Percentiles rank a stretch among this genome's conserved stretches.
phyloP scores from a whole-genome alignment of 2,113 vertebrate species.

The Daphoenositta chrysoptera region DNA sequence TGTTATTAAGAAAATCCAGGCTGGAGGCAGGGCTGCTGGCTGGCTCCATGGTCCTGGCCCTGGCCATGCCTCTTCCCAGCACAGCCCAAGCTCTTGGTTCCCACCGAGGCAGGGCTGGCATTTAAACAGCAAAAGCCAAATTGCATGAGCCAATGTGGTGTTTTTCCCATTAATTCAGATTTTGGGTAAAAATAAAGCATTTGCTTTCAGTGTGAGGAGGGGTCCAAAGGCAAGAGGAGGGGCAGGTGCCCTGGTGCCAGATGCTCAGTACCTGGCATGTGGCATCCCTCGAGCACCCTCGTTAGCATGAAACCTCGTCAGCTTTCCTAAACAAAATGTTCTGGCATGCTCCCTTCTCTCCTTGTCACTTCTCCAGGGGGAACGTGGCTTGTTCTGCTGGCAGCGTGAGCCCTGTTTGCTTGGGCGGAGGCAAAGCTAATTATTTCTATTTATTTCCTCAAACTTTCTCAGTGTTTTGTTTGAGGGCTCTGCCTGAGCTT shows the following conservation, averaged over 20 bases:
- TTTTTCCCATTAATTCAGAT: neutral
- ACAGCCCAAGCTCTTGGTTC: neutral
- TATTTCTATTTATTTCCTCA: constrained; percentile 45
- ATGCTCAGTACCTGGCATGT: accelerated
- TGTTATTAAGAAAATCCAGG: neutral
- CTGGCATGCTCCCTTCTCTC: constrained; percentile 32
- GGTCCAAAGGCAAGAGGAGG: neutral
- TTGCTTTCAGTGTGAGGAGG: neutral
- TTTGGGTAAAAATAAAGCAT: neutral
- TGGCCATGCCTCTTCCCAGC: neutral
- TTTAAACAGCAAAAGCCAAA: neutral
- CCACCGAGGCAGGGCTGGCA: neutral
- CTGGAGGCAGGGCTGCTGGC: neutral
- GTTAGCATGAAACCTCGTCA: neutral
- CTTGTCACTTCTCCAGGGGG: constrained; percentile 29
- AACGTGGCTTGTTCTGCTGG: constrained; percentile 24
- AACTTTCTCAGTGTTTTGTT: neutral
- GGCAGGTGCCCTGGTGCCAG: neutral
- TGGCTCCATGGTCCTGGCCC: neutral
- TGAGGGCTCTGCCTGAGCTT: neutral
- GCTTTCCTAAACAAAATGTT: constrained; percentile 41
- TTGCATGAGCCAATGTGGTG: neutral
- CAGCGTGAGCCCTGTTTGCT: constrained; percentile 22
- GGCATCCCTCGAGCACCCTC: neutral
- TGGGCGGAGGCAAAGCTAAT: constrained; percentile 18